A percentile compares a stretch with the other conserved stretches of the same genome.
These are phyloP conservation scores for Meghimatium bilineatum DNA, from an alignment of 2,888 invertebrate genomes.

Conservation along the genomic window DNA sequence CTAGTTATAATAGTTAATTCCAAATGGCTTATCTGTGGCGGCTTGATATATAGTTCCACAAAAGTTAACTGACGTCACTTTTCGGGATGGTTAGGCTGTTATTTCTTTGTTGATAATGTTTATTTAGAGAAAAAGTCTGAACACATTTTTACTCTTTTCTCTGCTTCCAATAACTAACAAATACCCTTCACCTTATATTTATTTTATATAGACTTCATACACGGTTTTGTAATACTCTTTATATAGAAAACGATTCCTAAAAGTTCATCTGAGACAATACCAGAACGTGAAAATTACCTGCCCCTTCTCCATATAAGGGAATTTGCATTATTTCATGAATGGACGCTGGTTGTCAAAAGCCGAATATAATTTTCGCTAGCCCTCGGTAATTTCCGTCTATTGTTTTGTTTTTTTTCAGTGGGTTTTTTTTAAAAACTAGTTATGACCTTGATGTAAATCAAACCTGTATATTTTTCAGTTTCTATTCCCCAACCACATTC, in stretches of 20 bases:
- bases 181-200: background rate
- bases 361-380: background rate
- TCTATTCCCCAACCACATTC: too few relatives aligned
- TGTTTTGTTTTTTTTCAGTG: too few relatives aligned
- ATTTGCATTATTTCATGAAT: slow-evolving; percentile 53
- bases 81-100: slow-evolving; percentile 26
- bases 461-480: too few relatives aligned
- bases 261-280: background rate
- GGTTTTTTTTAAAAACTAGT: too few relatives aligned
- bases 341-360: slow-evolving; percentile 47
- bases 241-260: background rate
- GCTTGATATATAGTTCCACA: slow-evolving; percentile 15
- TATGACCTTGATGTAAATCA: too few relatives aligned
- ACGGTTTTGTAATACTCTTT: background rate
- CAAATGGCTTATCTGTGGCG: slow-evolving; percentile 25
- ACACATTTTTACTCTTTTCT: too few relatives aligned
- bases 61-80: slow-evolving; percentile 23
- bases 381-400: slow-evolving; percentile 3
- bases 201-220: background rate
- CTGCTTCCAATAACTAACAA: too few relatives aligned
- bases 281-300: slow-evolving; percentile 38
- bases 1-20: background rate
- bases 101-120: slow-evolving; percentile 18
- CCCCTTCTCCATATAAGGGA: slow-evolving; percentile 52
- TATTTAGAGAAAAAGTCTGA: background rate